Conservation (phyloP, 2,888 invertebrate species). For the Athalia rosae region DNA sequence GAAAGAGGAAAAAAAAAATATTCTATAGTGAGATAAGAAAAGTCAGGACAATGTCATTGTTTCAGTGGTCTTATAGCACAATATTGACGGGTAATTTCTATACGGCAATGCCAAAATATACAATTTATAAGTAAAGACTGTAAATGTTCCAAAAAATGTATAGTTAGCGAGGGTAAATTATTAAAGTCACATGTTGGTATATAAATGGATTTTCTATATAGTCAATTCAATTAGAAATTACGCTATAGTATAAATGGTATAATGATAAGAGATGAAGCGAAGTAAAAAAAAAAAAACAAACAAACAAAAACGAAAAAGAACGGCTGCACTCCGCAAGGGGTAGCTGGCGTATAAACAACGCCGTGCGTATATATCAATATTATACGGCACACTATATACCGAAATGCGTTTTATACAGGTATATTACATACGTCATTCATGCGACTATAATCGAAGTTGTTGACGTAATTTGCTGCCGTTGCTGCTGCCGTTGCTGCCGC, state of each 20-base stretch:
- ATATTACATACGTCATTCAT: neutral
- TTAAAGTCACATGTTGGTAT: conserved; percentile 50
- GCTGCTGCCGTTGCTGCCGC: no score
- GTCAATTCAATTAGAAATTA: conserved; percentile 36
- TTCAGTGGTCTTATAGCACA: conserved; percentile 62
- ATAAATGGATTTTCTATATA: conserved; percentile 50
- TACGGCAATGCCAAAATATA: conserved; percentile 48
- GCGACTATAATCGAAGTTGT: no score
- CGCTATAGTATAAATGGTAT: neutral
- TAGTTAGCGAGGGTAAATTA: conserved; percentile 56
- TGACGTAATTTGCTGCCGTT: no score
- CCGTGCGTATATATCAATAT: no score
- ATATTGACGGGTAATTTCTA: conserved; percentile 66
- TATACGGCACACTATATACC: no score
- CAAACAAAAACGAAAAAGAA: conserved; percentile 38
- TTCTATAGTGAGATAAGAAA: neutral
- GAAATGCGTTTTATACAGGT: neutral
- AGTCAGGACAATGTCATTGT: conserved; percentile 52
- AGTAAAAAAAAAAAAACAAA: conserved; percentile 31
- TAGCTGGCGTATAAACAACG: neutral
- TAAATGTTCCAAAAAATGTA: conserved; percentile 64
- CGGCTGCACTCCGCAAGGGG: conserved; percentile 29
- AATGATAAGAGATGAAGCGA: conserved; percentile 1
- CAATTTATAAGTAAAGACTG: conserved; percentile 62
- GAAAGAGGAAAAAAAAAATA: conserved; percentile 10